Percentiles rank a stretch among this genome's conserved stretches.
Conservation (phyloP, 2,797 vertebrate genomes). For the Platyrinchus mystaceus region DNA sequence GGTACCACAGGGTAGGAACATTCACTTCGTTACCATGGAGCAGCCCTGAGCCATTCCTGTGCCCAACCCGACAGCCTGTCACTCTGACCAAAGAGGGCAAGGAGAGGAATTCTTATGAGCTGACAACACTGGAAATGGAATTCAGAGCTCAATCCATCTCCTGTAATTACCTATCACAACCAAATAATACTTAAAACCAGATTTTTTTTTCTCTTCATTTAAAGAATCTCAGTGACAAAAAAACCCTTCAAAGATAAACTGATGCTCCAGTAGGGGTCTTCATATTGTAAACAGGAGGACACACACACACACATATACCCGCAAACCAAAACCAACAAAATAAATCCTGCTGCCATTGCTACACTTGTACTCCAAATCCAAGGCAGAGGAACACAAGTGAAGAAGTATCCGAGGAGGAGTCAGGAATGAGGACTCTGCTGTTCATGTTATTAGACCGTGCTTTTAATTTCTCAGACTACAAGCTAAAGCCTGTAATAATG, state of each 20-base stretch:
- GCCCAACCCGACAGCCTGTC: neutral
- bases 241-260: neutral
- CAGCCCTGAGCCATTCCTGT: neutral
- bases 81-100: neutral
- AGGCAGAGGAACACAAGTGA: neutral
- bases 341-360: neutral
- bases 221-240: neutral
- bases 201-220: neutral
- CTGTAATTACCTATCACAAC: neutral
- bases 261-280: neutral
- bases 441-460: slow-evolving; percentile 59
- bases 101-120: neutral
- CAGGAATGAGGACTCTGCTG: slow-evolving; percentile 11
- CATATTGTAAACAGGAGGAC: neutral
- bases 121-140: neutral
- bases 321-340: neutral
- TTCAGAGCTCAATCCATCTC: neutral
- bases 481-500: slow-evolving; percentile 72
- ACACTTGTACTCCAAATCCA: neutral
- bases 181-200: neutral
- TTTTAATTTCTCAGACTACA: slow-evolving; percentile 75
- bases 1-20: neutral
- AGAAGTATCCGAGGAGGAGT: neutral
- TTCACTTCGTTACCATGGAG: slow-evolving; percentile 17
- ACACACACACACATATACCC: neutral